phyloP scores from a whole-genome alignment of 2,888 invertebrate species.

The Eurytoma californica region DNA sequence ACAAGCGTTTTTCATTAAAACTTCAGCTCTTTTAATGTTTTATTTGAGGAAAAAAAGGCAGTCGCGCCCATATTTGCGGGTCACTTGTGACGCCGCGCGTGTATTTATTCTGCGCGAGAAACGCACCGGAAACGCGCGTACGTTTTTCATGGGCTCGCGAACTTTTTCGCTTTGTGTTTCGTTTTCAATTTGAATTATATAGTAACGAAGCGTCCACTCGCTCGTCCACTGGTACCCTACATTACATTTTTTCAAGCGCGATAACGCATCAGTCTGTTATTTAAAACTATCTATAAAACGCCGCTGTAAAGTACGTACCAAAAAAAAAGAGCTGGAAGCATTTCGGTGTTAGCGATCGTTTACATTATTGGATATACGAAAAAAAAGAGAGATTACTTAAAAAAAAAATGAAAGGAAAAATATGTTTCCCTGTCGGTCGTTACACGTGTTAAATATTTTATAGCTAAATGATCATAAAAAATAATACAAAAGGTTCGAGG shows the following conservation, averaged over 20 bases:
- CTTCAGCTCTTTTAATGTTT: background rate
- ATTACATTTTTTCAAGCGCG: background rate
- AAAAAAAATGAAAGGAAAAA: too few relatives aligned
- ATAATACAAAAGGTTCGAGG: background rate
- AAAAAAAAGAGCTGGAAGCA: background rate
- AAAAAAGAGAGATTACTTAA: too few relatives aligned
- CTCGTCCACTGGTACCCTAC: background rate
- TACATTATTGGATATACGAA: too few relatives aligned
- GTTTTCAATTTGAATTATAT: background rate
- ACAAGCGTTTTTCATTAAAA: conserved; percentile 20
- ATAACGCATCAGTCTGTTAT: conserved; percentile 4
- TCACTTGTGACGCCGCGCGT: conserved; percentile 16
- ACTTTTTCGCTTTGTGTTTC: conserved; percentile 6
- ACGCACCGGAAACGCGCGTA: background rate
- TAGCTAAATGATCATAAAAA: conserved; percentile 2
- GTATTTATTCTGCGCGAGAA: background rate
- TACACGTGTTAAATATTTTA: too few relatives aligned
- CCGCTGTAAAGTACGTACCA: background rate
- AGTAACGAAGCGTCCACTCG: background rate
- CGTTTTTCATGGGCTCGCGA: background rate
- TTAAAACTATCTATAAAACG: background rate
- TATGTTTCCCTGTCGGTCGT: too few relatives aligned
- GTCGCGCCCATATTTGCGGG: background rate
- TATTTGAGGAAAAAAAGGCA: background rate
- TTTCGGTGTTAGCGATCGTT: too few relatives aligned